Base-by-base conservation (phyloP, 64 coral and sea anemone genomes). In the Porites lutea region DNA sequence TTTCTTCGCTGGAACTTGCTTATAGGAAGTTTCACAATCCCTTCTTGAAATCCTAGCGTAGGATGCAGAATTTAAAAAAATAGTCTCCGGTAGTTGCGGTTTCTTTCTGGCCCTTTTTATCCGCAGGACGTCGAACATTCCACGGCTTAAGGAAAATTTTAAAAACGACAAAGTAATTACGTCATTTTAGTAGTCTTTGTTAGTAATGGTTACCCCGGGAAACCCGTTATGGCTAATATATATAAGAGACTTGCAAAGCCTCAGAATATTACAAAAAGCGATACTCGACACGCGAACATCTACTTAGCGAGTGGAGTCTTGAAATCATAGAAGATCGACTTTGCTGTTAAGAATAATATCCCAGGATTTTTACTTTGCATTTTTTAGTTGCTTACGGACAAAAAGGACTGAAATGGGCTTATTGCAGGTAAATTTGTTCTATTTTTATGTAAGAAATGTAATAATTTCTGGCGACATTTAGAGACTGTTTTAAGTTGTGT, bases 231-330 rank as follows among this genome's bases (percentile, higher is more conserved):
- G 63, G 69, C 48, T 68, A 22, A 84, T 68, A 83, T 83, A 84
- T 68, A 83, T 83, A 84, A 69, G 62, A 47, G 75, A 11, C 75
- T 52, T 13, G 4, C 8, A 78, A 43, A 2, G 6, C 18, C 49
- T 78, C 6, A 2, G 75, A 57, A 57, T 84, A 84, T 84, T 84
- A 84, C 13, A 14, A 69, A 84, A 52, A 84, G 16, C 81, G 62
- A 82, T 48, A 82, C 62, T 67, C 62, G 16, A 68, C 81, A 84
- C 81, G 81, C 63, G 81, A 84, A 49, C 46, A 84, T 45, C 81
- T 21, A 9, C 13, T 51, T 8, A 1, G 46, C 52, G 43, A 16
- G 48, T 51, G 47, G 52, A n/a, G 0, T 18, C 27, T 81, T 16
- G n/a, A 52, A 84, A 84, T 67, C 62, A 20, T 18, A 22, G 2